Evolutionary conservation across 1,140 invertebrate genomes (phyloP), one percentile per base, ranked within the genome.

Genomic region (Mamestra configurata): DNA sequence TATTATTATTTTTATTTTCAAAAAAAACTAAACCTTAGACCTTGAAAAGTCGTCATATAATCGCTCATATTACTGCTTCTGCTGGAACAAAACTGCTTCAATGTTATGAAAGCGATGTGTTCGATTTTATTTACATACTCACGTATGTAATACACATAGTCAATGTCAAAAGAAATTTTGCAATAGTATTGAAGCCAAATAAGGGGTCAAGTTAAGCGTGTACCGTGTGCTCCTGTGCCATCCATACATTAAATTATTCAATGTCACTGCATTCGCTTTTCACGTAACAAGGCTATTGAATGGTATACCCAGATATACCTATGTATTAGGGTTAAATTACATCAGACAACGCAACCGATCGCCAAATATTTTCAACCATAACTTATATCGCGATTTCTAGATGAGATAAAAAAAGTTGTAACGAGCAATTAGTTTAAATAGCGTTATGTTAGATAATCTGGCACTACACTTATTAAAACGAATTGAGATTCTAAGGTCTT

Each of bases 151-250:
- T n/a, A n/a, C 7, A 70, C 35, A 53, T 22, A 66, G 46, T 78
- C 76, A 78, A 70, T 70, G 76, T 78, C 81, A 81, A 85, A 81
- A 71, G 81, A 80, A 81, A 84, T 87, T 85, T 87, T 79, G 85
- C 79, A 85, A 87, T 78, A 72, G 43, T 46, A 31, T 49, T 61
- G 57, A 77, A 70, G 37, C 76, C 71, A 81, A 82, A 81, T 64
- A 73, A 72, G 79, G 77, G 77, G 64, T 76, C 73, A 82, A 79
- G 76, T 82, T 80, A 82, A 81, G 46, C 51, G 51, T n/a, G n/a
- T n/a, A 68, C 66, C n/a, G 24, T 27, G 18, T 57, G 53, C 35
- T 73, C 31, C 71, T 57, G 71, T 53, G n/a, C 8, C 35, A 73
- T 73, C 71, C 20, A 70, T 66, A 75, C 57, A 53, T 43, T 64